phyloP scores from a whole-genome alignment of 2,888 invertebrate genomes.

The Mythimna loreyi region DNA sequence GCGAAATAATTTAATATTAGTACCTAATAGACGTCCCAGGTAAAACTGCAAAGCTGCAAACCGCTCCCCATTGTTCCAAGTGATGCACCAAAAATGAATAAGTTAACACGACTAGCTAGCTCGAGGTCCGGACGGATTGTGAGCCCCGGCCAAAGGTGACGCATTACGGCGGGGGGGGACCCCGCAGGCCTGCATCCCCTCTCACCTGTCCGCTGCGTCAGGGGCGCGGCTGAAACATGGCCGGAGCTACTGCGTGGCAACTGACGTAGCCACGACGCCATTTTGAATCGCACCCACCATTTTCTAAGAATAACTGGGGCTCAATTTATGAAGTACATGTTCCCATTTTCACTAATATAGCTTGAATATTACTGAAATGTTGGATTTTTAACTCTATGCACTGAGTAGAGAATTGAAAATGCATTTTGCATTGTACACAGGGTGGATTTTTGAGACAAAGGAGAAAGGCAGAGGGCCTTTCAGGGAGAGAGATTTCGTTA shows the following conservation, averaged over 20 bases:
- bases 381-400: background rate
- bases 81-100: background rate
- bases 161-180: background rate
- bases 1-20: conserved; percentile 9
- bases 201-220: background rate
- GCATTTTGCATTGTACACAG: background rate
- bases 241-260: background rate
- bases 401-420: background rate
- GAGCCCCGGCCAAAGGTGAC: conserved; percentile 9
- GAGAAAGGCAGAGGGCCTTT: too few species aligned
- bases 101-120: conserved; percentile 3
- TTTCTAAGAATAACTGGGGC: background rate
- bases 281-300: conserved; percentile 15
- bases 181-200: background rate
- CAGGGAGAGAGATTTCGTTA: too few species aligned
- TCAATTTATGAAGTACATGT: background rate
- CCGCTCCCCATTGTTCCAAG: conserved; percentile 2
- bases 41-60: conserved; percentile 7
- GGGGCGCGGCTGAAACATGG: background rate
- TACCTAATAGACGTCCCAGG: conserved; percentile 37
- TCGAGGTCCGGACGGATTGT: conserved; percentile 2
- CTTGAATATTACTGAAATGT: background rate
- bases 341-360: background rate
- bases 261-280: conserved; percentile 22
- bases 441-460: too few species aligned